A percentile compares a stretch with the other conserved stretches of the same genome.
phyloP scores from a whole-genome alignment of 2,797 vertebrate species.

The Oreochromis mossambicus region DNA sequence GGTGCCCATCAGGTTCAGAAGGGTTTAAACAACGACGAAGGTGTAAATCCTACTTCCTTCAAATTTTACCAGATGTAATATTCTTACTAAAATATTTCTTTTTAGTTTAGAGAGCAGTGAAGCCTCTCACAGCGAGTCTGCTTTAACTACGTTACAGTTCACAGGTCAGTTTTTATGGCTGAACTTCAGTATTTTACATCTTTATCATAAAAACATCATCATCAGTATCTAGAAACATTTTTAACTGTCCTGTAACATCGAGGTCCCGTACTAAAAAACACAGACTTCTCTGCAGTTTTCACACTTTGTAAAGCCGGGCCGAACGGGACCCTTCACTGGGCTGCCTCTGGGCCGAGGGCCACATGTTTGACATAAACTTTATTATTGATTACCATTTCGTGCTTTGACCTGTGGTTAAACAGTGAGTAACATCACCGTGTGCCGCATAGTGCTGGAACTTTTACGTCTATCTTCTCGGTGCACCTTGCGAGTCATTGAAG shows the following conservation, averaged over 20 bases:
- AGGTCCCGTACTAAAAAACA: rapidly evolving
- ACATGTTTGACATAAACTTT: background rate
- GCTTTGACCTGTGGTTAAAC: rapidly evolving
- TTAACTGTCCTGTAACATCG: background rate
- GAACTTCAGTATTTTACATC: background rate
- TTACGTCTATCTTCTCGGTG: background rate
- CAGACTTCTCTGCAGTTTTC: background rate
- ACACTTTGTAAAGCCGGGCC: background rate
- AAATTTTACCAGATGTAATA: background rate
- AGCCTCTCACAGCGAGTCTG: background rate
- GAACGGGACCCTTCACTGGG: background rate
- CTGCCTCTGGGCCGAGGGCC: rapidly evolving
- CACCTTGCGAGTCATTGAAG: background rate
- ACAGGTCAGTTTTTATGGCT: background rate
- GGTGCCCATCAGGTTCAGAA: background rate
- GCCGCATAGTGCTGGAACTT: rapidly evolving
- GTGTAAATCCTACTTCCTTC: background rate
- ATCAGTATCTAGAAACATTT: background rate
- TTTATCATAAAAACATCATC: background rate
- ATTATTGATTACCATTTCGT: background rate
- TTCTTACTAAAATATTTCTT: background rate
- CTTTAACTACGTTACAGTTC: rapidly evolving
- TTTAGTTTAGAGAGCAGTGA: background rate
- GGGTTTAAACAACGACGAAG: background rate
- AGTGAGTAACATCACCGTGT: rapidly evolving